phyloP scores from a whole-genome alignment of 2,797 vertebrate genomes.

The Falco biarmicus region DNA sequence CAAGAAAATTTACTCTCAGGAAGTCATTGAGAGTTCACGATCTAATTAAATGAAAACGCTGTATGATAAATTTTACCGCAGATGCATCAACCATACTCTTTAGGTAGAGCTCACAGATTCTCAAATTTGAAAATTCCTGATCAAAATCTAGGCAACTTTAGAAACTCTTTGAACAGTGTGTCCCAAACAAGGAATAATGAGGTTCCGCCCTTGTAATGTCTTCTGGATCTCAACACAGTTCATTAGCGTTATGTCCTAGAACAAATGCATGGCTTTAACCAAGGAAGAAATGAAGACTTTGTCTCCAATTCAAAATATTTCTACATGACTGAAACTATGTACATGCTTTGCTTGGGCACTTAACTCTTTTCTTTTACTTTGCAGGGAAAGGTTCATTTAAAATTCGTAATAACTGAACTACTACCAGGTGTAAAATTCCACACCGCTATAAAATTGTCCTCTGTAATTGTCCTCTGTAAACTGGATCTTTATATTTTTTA shows the following conservation, averaged over 20 bases:
- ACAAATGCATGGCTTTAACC: background rate
- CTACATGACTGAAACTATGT: background rate
- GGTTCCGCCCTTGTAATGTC: background rate
- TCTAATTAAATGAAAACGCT: constrained; percentile 53
- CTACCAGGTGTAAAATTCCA: background rate
- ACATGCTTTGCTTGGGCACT: background rate
- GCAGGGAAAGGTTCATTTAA: background rate
- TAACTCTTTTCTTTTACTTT: background rate
- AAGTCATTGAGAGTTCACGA: constrained; percentile 60
- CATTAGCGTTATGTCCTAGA: background rate
- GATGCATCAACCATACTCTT: background rate
- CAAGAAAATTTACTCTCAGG: constrained; percentile 66
- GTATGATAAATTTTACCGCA: constrained; percentile 34
- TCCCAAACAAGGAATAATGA: background rate
- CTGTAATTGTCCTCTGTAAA: background rate
- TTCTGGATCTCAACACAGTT: background rate
- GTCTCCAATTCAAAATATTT: background rate
- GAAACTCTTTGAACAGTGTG: background rate
- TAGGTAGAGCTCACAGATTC: constrained; percentile 23
- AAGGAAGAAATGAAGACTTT: background rate
- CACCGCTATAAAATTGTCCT: background rate
- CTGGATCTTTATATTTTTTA: background rate
- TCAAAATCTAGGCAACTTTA: background rate
- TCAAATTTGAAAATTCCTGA: constrained; percentile 32
- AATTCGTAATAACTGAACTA: background rate